phyloP scores from a whole-genome alignment of 2,888 invertebrate species.

The Sminthurides aquaticus region DNA sequence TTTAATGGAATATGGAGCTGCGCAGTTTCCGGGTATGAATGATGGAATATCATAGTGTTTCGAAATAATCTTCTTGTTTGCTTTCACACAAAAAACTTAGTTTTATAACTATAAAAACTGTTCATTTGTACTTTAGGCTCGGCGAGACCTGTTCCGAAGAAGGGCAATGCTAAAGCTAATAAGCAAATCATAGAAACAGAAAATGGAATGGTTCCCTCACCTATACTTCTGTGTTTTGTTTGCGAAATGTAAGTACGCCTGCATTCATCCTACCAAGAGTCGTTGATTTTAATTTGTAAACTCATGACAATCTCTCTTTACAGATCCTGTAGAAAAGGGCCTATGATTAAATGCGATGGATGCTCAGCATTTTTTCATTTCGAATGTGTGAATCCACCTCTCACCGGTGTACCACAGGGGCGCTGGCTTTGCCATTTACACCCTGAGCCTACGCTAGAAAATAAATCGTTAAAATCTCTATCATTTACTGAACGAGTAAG shows the following conservation, averaged over 20 bases:
- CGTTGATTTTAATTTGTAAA: neutral
- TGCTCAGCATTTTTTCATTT: slow-evolving; percentile 83
- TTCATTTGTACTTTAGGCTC: slow-evolving; percentile 22
- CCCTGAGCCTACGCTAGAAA: slow-evolving; percentile 79
- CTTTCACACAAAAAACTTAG: no score
- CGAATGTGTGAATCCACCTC: slow-evolving; percentile 89
- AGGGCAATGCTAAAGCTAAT: slow-evolving; percentile 17
- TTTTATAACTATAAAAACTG: no score
- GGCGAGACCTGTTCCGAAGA: slow-evolving; percentile 16
- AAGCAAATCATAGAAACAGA: slow-evolving; percentile 50
- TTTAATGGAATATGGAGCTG: slow-evolving; percentile 53
- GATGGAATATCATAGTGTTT: slow-evolving; percentile 23
- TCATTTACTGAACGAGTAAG: slow-evolving; percentile 80
- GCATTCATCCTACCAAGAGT: slow-evolving; percentile 14
- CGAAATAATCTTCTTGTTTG: no score
- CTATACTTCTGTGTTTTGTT: slow-evolving; percentile 74
- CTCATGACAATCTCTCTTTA: no score
- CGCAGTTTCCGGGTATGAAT: slow-evolving; percentile 69
- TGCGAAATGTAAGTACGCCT: slow-evolving; percentile 56
- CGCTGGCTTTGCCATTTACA: slow-evolving; percentile 99
- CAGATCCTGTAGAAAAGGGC: slow-evolving; percentile 73
- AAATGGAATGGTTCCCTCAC: slow-evolving; percentile 68
- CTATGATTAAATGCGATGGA: slow-evolving; percentile 86
- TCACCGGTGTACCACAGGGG: slow-evolving; percentile 77
- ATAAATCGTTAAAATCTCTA: slow-evolving; percentile 68